A percentile compares a stretch with the other conserved stretches of the same genome.
These are phyloP conservation scores for Branchipolynoe longqiensis DNA, from an alignment of 2,888 invertebrate genomes.

Conservation along the genomic window DNA sequence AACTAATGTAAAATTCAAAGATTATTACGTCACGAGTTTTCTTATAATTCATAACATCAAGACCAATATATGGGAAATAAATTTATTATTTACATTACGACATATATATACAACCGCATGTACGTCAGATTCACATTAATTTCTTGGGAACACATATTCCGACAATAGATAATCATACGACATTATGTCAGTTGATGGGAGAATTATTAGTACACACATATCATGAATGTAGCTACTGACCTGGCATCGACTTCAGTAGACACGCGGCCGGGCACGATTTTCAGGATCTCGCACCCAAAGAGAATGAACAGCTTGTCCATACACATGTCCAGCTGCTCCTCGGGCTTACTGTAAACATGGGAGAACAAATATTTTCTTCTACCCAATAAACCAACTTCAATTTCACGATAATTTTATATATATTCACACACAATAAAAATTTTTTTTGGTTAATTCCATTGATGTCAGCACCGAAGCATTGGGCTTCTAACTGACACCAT, in stretches of 20 bases:
- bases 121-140: no score
- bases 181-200: not conserved
- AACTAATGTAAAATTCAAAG: no score
- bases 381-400: not conserved
- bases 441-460: no score
- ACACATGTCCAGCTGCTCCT: slow-evolving; percentile 82
- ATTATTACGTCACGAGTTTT: no score
- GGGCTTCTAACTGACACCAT: no score
- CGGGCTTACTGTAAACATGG: not conserved
- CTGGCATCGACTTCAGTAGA: slow-evolving; percentile 98
- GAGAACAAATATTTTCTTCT: not conserved
- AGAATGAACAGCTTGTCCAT: slow-evolving; percentile 96
- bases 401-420: not conserved
- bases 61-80: no score
- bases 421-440: not conserved
- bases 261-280: slow-evolving; percentile 97
- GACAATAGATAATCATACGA: no score
- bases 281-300: slow-evolving; percentile 98
- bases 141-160: no score
- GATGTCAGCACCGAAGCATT: no score
- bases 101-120: no score
- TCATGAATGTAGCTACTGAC: slow-evolving; percentile 82
- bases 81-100: no score
- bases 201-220: not conserved
- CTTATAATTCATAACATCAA: no score